phyloP scores from a whole-genome alignment of 1,140 invertebrate species.

The Sipha flava region DNA sequence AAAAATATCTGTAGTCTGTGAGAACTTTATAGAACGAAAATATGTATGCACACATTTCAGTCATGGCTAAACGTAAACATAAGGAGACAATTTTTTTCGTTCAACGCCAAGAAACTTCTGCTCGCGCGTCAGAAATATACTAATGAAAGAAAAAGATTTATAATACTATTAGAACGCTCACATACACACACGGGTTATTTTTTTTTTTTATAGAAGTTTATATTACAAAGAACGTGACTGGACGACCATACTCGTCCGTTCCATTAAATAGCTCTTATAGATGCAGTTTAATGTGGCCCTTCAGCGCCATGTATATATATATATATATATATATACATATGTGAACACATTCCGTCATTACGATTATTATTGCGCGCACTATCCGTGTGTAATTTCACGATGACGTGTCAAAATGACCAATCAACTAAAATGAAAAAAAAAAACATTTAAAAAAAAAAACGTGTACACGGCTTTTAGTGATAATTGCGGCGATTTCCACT shows the following conservation, averaged over 20 bases:
- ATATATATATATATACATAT: not conserved
- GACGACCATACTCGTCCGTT: not conserved
- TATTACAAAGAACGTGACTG: constrained; percentile 13
- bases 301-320: not conserved
- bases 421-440: not conserved
- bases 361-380: not conserved
- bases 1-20: no score
- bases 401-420: constrained; percentile 23
- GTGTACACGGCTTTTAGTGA: constrained; percentile 19
- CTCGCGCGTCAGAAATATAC: not conserved
- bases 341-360: constrained; percentile 21
- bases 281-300: not conserved
- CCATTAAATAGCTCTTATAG: constrained; percentile 25
- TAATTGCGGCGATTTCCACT: constrained; percentile 30
- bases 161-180: not conserved
- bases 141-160: not conserved
- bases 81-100: not conserved
- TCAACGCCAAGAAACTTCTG: not conserved
- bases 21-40: no score
- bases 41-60: no score
- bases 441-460: not conserved
- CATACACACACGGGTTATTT: no score
- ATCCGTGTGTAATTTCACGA: constrained; percentile 28
- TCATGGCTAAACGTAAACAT: no score
- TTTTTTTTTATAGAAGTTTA: not conserved